These are phyloP conservation scores for Brachypodius melanocephalos DNA, from an alignment of 2,113 vertebrate species.

Conservation along the genomic window DNA sequence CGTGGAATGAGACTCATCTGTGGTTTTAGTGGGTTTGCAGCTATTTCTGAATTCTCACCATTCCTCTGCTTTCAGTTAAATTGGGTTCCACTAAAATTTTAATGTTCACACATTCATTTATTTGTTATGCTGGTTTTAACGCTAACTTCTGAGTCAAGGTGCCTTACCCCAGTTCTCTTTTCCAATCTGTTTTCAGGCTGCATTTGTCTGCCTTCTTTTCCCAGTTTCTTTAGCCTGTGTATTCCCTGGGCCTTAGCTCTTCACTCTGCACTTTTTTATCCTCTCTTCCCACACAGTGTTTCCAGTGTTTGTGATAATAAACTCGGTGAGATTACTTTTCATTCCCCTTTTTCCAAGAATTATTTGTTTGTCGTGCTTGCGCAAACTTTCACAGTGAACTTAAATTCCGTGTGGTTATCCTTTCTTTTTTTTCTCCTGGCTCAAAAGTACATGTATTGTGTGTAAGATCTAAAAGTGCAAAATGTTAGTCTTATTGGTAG, in stretches of 20 bases:
- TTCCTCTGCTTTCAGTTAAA: conserved; percentile 6
- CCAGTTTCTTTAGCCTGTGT: neutral
- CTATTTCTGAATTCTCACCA: conserved; percentile 7
- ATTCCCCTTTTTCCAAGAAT: neutral
- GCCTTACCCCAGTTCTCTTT: neutral
- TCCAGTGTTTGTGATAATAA: neutral
- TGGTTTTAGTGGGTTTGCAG: conserved; percentile 13
- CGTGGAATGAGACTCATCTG: neutral
- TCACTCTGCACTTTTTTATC: neutral
- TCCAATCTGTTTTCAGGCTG: neutral
- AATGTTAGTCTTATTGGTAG: neutral
- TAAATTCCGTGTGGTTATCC: neutral
- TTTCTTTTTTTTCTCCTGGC: neutral
- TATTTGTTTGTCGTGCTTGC: neutral
- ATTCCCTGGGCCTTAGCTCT: neutral
- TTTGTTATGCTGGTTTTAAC: neutral
- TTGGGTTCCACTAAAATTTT: neutral
- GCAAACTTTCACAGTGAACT: neutral
- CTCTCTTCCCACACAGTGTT: neutral
- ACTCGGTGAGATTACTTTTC: neutral
- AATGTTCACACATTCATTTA: neutral
- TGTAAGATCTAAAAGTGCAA: neutral
- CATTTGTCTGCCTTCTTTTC: neutral
- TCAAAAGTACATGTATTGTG: neutral
- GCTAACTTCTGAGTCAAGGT: neutral